Evolutionary conservation across 2,113 vertebrate genomes (phyloP).

Genomic region (Brachyhypopomus occidentalis): DNA sequence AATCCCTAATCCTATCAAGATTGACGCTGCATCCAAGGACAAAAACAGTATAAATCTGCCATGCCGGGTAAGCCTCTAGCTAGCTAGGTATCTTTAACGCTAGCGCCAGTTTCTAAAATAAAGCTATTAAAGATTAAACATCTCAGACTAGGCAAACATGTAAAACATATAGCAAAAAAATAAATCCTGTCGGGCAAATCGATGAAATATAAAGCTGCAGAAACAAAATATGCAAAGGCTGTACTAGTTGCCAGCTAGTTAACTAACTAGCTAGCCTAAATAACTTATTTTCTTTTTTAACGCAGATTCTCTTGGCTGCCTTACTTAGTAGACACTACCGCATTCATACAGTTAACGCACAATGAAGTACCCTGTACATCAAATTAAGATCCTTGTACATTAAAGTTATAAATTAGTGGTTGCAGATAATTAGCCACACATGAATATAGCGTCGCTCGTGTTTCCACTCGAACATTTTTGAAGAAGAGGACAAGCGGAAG

Average conservation of each 20-base stretch:
- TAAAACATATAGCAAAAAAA: no score
- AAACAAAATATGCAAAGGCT: no score
- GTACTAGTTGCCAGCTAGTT: no score
- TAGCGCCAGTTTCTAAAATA: background rate
- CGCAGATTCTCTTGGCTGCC: no score
- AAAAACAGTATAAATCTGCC: constrained; percentile 70
- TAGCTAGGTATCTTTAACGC: background rate
- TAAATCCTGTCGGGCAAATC: no score
- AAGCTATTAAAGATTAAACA: background rate
- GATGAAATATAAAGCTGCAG: no score
- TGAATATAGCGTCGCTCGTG: constrained; percentile 16
- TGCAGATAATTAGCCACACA: background rate
- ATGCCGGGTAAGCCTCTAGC: constrained; percentile 57
- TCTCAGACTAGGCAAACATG: no score
- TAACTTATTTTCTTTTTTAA: no score
- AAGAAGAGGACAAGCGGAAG: constrained; percentile 40
- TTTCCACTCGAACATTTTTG: constrained; percentile 39
- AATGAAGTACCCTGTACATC: background rate
- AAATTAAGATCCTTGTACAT: no score
- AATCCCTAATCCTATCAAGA: constrained; percentile 73
- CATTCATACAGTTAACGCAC: background rate
- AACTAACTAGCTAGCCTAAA: no score
- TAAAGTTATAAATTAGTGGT: background rate
- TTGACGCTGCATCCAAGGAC: constrained; percentile 63
- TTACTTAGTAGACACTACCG: no score